Base-by-base conservation (phyloP, 2,888 invertebrate species). In the Cosmopolites sordidus region DNA sequence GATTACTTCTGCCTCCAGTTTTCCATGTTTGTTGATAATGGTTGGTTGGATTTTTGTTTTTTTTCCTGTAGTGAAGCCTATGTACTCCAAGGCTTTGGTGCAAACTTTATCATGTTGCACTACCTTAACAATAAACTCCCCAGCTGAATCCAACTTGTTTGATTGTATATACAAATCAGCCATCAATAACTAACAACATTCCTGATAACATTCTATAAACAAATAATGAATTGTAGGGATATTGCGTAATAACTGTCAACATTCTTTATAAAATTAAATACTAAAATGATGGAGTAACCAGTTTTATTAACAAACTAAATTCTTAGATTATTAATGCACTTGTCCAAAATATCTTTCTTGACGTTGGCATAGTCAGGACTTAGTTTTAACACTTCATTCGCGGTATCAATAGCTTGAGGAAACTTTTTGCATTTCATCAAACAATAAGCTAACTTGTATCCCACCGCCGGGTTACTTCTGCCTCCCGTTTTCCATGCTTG, bases 101-200 rank as follows among this genome's bases (percentile, higher is more conserved):
- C 92, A 94, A 0, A 93, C 91, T 61, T 90, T 87, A 69, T 93
- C 92, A 67, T 92, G 88, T 53, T 85, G 83, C 14, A 92, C 71
- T 0, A 90, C 84, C 64, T 86, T 83, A 15, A 82, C 80, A 12
- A 98, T 77, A 17, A 95, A 75, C 61, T 93, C 92, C 39, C 84
- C 83, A 0, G 96, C 94, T 46, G 92, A 83, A 55, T 96, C 96
- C 67, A 83, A 81, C 70, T 96, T 91, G 12, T 86, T 86, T 64
- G 83, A 86, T 66, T 87, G 87, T 47, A 89, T 81, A 67, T 91
- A 95, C 61, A 89, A 87, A 60, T 97, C 96, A 0, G 93, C 90
- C n/a, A 97, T 76, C 41, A 97, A 78, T 5, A 98, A 71, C 98
- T 98, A 98, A 71, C 94, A 91, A 56, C 91, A 83, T 75, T 98